Evolutionary conservation across 2,113 vertebrate genomes (phyloP), one percentile per base, ranked within the genome.

Genomic region (Megaleporinus macrocephalus): DNA sequence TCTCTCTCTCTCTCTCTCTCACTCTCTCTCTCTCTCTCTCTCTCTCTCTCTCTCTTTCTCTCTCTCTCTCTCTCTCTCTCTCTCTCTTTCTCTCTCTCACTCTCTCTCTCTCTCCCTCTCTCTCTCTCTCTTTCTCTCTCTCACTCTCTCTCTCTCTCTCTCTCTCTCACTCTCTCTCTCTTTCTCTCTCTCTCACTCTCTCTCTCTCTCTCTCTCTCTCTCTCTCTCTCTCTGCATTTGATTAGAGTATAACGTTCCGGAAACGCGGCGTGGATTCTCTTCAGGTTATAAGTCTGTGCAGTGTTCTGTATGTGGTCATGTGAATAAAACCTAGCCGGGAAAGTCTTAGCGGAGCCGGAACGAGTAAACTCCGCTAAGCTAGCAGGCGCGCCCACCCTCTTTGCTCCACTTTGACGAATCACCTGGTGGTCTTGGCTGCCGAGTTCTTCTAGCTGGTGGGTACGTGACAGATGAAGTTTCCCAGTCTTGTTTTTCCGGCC

Each of bases 51-150:
- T 62, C 33, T 62, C 33, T 29, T 49, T 49, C 77, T 61, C 72
- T 13, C 55, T 53, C 36, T 18, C 78, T 73, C 68, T 57, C 68
- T 59, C 59, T 73, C 74, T 30, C 33, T 47, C 26, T 59, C 41
- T 55, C 78, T 57, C 53, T 76, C 65, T 78, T 73, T 82, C 83
- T 82, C 66, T 83, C 77, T 76, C 78, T 80, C 79, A 30, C 73
- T 65, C 61, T 68, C 66, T 36, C 82, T 65, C 76, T n/a, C n/a
- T n/a, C n/a, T n/a, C n/a, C n/a, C n/a, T n/a, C n/a, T n/a, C 65
- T 79, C 76, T 78, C 72, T 3, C 73, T 76, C 80, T 61, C 47
- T 75, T 80, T 87, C 82, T 82, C 62, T 24, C 55, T 68, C 80
- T 76, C 76, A 51, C 77, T 82, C 76, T 79, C 47, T 36, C 59